A percentile compares a stretch with the other conserved stretches of the same genome.
These are phyloP conservation scores for Elephas maximus DNA, from an alignment of 2,113 vertebrate species.

Conservation along the genomic window DNA sequence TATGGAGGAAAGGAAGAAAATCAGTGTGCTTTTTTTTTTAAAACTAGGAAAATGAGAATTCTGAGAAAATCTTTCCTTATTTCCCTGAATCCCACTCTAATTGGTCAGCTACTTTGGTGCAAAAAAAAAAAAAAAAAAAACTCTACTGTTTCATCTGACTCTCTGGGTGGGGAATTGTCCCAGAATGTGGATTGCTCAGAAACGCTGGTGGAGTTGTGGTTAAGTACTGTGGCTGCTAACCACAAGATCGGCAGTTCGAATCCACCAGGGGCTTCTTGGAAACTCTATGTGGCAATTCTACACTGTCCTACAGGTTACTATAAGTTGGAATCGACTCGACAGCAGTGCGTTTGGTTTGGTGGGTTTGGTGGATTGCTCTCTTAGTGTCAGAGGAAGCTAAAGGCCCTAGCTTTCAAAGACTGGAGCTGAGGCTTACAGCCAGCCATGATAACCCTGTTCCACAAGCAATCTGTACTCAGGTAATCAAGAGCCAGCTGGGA, in stretches of 20 bases:
- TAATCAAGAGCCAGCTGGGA: not conserved
- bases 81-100: not conserved
- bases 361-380: not conserved
- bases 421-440: not conserved
- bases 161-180: not conserved
- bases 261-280: too few species aligned
- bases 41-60: slow-evolving; percentile 50
- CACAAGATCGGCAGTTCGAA: too few species aligned
- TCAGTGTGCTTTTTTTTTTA: slow-evolving; percentile 42
- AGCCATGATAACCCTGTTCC: not conserved
- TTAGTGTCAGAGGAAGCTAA: not conserved
- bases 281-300: too few species aligned
- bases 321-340: too few species aligned
- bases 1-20: not conserved
- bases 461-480: not conserved
- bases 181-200: not conserved
- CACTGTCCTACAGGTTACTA: too few species aligned
- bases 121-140: not conserved
- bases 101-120: not conserved
- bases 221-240: too few species aligned
- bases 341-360: too few species aligned
- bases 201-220: too few species aligned
- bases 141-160: not conserved
- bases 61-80: not conserved
- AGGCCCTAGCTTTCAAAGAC: not conserved